phyloP scores from a whole-genome alignment of 92 coral and sea anemone species.

The Palythoa heliodiscus region DNA sequence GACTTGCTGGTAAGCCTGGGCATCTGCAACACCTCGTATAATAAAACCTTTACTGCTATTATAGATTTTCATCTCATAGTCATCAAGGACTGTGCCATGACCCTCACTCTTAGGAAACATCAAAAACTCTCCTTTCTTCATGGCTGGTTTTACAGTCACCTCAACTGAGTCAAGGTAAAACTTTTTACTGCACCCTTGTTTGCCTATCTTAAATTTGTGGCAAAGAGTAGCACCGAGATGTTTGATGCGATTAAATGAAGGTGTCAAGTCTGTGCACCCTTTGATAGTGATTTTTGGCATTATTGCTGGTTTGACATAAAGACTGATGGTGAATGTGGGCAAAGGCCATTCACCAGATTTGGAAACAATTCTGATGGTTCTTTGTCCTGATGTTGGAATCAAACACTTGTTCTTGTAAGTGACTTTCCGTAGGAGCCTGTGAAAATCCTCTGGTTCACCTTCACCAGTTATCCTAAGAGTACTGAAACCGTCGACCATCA shows the following conservation, averaged over 20 bases:
- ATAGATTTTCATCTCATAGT: slow-evolving; percentile 65
- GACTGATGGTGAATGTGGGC: slow-evolving; percentile 48
- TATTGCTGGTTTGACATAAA: slow-evolving; percentile 65
- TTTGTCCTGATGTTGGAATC: slow-evolving; percentile 82
- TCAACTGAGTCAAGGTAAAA: slow-evolving; percentile 72
- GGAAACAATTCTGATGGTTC: slow-evolving; percentile 66
- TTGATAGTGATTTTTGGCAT: slow-evolving; percentile 66
- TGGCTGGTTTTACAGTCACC: slow-evolving; percentile 77
- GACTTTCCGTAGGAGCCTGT: slow-evolving; percentile 68
- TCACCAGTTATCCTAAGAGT: slow-evolving; percentile 69
- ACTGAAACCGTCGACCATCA: slow-evolving; percentile 56
- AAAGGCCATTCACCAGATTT: slow-evolving; percentile 53
- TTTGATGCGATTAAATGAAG: slow-evolving; percentile 43
- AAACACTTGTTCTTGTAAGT: slow-evolving; percentile 85
- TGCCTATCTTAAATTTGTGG: slow-evolving; percentile 57
- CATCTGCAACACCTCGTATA: slow-evolving; percentile 87
- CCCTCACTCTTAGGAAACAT: slow-evolving; percentile 65
- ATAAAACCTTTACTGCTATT: slow-evolving; percentile 66
- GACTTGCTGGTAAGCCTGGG: slow-evolving; percentile 68
- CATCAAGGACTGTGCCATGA: slow-evolving; percentile 63
- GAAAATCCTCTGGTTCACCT: slow-evolving; percentile 79
- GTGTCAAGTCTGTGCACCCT: slow-evolving; percentile 61
- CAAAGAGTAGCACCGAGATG: slow-evolving; percentile 75
- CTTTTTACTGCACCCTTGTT: slow-evolving; percentile 62
- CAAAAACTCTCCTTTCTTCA: slow-evolving; percentile 75